Base-by-base conservation (phyloP, 2,113 vertebrate genomes). In the Oncorhynchus nerka region DNA sequence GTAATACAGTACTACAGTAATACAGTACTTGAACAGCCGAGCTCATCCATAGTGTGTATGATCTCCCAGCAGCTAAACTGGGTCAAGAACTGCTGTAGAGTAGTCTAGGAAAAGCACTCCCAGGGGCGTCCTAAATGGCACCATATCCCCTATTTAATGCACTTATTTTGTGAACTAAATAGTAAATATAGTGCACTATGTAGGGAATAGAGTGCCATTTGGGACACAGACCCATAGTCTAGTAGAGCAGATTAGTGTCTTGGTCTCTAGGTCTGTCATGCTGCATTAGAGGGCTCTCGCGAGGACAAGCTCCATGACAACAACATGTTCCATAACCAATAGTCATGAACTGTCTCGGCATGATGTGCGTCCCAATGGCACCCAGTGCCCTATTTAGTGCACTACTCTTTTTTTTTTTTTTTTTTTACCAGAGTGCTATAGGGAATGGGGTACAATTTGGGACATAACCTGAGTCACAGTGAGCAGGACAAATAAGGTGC, bases 171-270 rank as follows among this genome's bases (percentile, higher is more conserved):
- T 45, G 39, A 9, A 45, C 39, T 45, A 45, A 45, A 45, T 45
- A 45, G 39, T 12, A 45, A 45, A 45, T 3, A 45, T 45, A 55
- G 51, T 55, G 51, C 5, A 55, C 51, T 15, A 5, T 55, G 51
- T 19, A 55, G 16, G 51, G 15, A 55, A 55, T 19, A 45, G 39
- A 4, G 13, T 55, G 51, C 5, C 51, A 19, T 55, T 55, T 55
- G 51, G 51, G 51, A 55, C 15, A 7, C 16, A 15, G 16, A 0
- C 20, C 62, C 62, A 64, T 30, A 32, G 64, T 65, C 66, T 70
- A 73, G 75, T 75, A n/a, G 55, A 75, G 34, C 51, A 28, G 74
- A 76, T 79, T 73, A 74, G 76, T 80, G 65, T 65, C 71, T 73
- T 26, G 30, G 71, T 74, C 72, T 68, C 45, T 68, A 78, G 34